phyloP scores from a whole-genome alignment of 2,113 vertebrate genomes.

The Triplophysa tibetana region DNA sequence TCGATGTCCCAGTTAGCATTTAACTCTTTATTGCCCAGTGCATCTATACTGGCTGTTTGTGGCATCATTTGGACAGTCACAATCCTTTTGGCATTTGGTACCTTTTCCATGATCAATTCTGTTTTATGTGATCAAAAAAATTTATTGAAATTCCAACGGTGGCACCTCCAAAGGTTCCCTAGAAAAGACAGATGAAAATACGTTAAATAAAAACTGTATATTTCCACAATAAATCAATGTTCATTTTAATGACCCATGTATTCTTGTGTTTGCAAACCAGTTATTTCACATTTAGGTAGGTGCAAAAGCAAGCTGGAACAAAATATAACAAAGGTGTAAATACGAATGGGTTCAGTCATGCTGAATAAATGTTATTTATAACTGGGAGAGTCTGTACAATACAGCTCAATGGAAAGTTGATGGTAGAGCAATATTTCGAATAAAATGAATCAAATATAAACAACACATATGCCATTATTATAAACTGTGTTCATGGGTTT shows the following conservation, averaged over 20 bases:
- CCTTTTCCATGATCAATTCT: conserved; percentile 80
- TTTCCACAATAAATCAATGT: background rate
- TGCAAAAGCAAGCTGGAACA: background rate
- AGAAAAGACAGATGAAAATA: conserved; percentile 14
- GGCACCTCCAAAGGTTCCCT: conserved; percentile 28
- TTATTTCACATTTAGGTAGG: background rate
- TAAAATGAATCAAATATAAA: conserved; percentile 12
- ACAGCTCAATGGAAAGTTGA: background rate
- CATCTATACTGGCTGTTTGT: conserved; percentile 71
- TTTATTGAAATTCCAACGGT: conserved; percentile 33
- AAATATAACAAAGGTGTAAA: background rate
- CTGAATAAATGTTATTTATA: conserved; percentile 11
- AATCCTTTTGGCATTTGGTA: conserved; percentile 86
- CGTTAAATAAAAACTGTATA: background rate
- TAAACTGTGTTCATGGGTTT: too few species aligned
- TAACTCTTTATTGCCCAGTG: conserved; percentile 68
- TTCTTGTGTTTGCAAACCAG: background rate
- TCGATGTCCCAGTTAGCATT: conserved; percentile 68
- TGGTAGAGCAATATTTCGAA: background rate
- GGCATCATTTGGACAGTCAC: conserved; percentile 79
- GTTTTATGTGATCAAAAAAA: conserved; percentile 60
- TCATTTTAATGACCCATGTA: background rate
- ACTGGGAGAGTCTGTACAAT: background rate
- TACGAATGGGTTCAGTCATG: background rate
- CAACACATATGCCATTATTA: too few species aligned